Percentiles rank a stretch among this genome's conserved stretches.
phyloP scores from a whole-genome alignment of 1,140 invertebrate genomes.

The Drosophila kohkoa region DNA sequence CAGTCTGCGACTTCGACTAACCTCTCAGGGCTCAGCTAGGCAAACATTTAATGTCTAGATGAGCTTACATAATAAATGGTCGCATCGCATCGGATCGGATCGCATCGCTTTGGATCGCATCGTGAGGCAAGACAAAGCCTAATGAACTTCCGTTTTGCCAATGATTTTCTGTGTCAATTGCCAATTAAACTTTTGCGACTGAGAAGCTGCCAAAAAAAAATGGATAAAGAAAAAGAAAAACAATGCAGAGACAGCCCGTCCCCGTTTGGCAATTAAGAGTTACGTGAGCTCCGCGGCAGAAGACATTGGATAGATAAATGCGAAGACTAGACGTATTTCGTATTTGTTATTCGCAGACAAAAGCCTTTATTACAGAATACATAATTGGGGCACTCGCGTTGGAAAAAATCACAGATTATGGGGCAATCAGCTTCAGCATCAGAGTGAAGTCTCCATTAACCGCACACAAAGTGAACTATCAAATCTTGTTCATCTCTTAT shows the following conservation, averaged over 20 bases:
- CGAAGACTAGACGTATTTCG: not conserved
- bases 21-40: not conserved
- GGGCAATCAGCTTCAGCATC: not conserved
- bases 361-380: slow-evolving; percentile 10
- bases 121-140: slow-evolving; percentile 55
- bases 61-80: slow-evolving; percentile 27
- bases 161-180: slow-evolving; percentile 56
- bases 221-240: slow-evolving; percentile 4
- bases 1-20: not conserved
- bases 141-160: slow-evolving; percentile 72
- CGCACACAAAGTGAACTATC: not conserved
- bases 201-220: slow-evolving; percentile 22
- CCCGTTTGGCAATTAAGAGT: slow-evolving; percentile 33
- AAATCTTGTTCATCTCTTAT: not conserved
- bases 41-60: slow-evolving; percentile 15
- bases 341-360: not conserved
- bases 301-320: slow-evolving; percentile 17
- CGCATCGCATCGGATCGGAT: slow-evolving; percentile 3
- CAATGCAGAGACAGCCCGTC: slow-evolving; percentile 24
- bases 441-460: not conserved
- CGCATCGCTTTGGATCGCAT: slow-evolving; percentile 13
- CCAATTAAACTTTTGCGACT: slow-evolving; percentile 46
- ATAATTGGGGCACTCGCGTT: not conserved
- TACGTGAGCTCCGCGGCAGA: slow-evolving; percentile 28
- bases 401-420: slow-evolving; percentile 3